Evolutionary conservation across 37 sponge, comb jelly and placozoan genomes (phyloP).

Genomic region (Corticium candelabrum): DNA sequence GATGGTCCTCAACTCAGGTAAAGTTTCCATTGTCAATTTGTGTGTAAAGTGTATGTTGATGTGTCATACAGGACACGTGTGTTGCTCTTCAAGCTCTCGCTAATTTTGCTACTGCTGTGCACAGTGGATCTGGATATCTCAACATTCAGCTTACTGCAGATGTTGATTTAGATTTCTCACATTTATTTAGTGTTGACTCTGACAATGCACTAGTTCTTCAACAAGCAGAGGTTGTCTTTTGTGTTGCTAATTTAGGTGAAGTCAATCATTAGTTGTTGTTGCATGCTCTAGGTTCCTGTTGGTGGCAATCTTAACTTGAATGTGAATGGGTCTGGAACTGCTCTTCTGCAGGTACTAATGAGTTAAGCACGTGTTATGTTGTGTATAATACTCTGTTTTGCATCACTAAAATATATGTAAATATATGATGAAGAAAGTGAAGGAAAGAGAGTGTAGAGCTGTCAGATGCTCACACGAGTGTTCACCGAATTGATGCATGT

Average conservation of each 20-base stretch:
- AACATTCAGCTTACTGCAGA: not conserved
- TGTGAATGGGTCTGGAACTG: not conserved
- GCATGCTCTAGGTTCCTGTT: not conserved
- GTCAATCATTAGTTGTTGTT: not conserved
- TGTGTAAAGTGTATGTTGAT: no score
- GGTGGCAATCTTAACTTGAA: not conserved
- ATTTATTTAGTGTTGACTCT: not conserved
- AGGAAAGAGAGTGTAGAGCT: no score
- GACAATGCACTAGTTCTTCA: not conserved
- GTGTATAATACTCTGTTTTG: no score
- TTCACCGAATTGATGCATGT: no score
- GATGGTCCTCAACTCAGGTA: no score
- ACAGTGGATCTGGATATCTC: not conserved
- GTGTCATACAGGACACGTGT: not conserved
- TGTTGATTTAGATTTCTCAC: not conserved
- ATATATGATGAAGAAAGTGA: no score
- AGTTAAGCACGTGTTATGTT: no score
- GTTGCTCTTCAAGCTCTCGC: not conserved
- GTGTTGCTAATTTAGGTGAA: not conserved
- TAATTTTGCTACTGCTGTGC: not conserved
- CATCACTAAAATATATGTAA: no score
- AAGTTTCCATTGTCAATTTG: no score
- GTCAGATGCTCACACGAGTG: no score
- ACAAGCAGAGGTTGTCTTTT: not conserved
- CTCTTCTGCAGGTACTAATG: not conserved